Evolutionary conservation across 2,797 vertebrate species (phyloP), one percentile per base, ranked within the genome.

Genomic region (Melanotaenia maccullochi): DNA sequence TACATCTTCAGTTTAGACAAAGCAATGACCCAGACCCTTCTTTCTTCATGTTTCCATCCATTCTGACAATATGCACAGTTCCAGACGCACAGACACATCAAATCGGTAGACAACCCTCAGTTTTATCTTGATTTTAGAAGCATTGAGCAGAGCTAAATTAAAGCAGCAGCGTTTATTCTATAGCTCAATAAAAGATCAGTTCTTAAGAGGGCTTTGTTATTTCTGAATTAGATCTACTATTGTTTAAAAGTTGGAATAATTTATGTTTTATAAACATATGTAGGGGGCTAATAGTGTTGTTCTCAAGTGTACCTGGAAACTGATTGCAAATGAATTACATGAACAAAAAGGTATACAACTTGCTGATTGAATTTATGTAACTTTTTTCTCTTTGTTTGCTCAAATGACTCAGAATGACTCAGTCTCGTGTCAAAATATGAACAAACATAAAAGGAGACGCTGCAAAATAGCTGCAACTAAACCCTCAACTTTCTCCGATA

Each of bases 371-470:
- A 22, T 49, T 22, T n/a, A n/a, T 8, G 6, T 47, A 20, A n/a
- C 7, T 22, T 22, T 20, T 22, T 8, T 9, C 20, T 49, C 44
- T 49, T n/a, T 49, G 47, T 22, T 22, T 49, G 47, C n/a, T 8
- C 2, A 22, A 49, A 47, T 47, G 18, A n/a, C 44, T 47, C 67
- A 68, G 40, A 49, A 60, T 51, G 16, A 73, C 11, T 11, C 54
- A 38, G 28, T 6, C 33, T 60, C 62, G 33, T 44, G 66, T 51
- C 59, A 75, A 65, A 81, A 56, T 65, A 70, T 64, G 68, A 20
- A 73, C 69, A 85, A 82, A 82, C 63, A 71, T 54, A 75, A 30
- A 30, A 30, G 56, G 51, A 73, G 58, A 77, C 52, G 30, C 24
- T n/a, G n/a, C 57, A 3, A 44, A 24, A 47, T 55, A 57, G 49